Evolutionary conservation across 2,888 invertebrate species (phyloP).

Genomic region (Antheraea assamensis): DNA sequence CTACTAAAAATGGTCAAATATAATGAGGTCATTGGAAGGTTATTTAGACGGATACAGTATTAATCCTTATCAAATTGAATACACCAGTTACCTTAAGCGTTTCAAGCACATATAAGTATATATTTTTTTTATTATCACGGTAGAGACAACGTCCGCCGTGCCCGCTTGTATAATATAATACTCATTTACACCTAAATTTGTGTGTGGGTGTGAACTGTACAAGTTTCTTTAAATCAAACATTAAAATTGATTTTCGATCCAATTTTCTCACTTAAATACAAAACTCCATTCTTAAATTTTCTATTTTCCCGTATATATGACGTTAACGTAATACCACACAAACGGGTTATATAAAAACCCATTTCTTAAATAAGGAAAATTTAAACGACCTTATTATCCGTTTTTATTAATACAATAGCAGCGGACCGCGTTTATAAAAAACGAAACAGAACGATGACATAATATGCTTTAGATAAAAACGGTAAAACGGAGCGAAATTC

Average conservation of each 20-base stretch:
- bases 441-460: slow-evolving; percentile 36
- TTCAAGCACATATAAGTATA: too few relatives aligned
- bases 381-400: slow-evolving; percentile 37
- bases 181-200: too few relatives aligned
- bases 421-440: slow-evolving; percentile 43
- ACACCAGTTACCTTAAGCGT: too few relatives aligned
- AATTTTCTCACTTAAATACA: background rate
- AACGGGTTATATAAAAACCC: background rate
- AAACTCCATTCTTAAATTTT: background rate
- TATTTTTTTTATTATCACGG: too few relatives aligned
- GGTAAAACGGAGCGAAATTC: slow-evolving; percentile 47
- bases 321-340: background rate
- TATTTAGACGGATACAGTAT: too few relatives aligned
- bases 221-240: background rate
- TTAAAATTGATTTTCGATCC: background rate
- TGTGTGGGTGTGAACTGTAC: too few relatives aligned
- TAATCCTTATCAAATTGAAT: too few relatives aligned
- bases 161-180: too few relatives aligned
- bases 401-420: slow-evolving; percentile 51
- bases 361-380: background rate
- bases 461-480: slow-evolving; percentile 46
- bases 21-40: too few relatives aligned
- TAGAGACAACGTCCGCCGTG: too few relatives aligned
- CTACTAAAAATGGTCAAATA: too few relatives aligned
- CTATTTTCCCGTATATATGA: background rate